Base-by-base conservation (phyloP, 2,797 vertebrate genomes). In the Adelosebastes latens region DNA sequence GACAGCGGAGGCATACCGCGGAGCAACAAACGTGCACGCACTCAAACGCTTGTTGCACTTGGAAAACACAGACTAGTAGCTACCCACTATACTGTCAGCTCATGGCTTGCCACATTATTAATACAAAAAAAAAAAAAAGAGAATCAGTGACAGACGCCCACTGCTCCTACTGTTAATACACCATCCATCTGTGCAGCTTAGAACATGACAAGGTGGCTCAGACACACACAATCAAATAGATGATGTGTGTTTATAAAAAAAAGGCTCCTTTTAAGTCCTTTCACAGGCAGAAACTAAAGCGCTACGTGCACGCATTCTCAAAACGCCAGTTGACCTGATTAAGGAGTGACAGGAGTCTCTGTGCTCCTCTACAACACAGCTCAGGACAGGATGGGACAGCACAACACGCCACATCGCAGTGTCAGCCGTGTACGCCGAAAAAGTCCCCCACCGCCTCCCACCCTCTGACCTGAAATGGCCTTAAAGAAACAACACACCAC, bases 391-490 rank as follows among this genome's bases (percentile, higher is more conserved):
- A 83, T 53, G 65, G 80, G 72, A 82, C 29, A 77, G 59, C 72
- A 82, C 67, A 86, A 73, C 72, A 79, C 49, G 16, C 62, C 71
- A 87, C 83, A 65, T 60, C 76, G 75, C 88, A 83, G 83, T 79
- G 91, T 86, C 74, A 77, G 73, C 69, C 56, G 3, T 63, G 75
- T 67, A 56, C 25, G 27, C 62, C 3, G 9, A 74, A 85, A 74
- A 34, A 18, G 29, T 46, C 52, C 24, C 52, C 72, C 75, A 1
- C 67, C 52, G 6, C 82, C 72, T 75, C 70, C 87, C 77, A 8
- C 65, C 81, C 67, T 87, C 72, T 88, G 91, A 92, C 92, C 92
- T 92, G 88, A 92, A 88, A 95, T 79, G 90, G 83, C 90, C 90
- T 93, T 89, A 87, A 91, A 92, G 88, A 84, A 88, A 91, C 88